Percentiles rank a stretch among this genome's conserved stretches.
phyloP scores from a whole-genome alignment of 2,113 vertebrate species.

The Hippoglossus stenolepis region DNA sequence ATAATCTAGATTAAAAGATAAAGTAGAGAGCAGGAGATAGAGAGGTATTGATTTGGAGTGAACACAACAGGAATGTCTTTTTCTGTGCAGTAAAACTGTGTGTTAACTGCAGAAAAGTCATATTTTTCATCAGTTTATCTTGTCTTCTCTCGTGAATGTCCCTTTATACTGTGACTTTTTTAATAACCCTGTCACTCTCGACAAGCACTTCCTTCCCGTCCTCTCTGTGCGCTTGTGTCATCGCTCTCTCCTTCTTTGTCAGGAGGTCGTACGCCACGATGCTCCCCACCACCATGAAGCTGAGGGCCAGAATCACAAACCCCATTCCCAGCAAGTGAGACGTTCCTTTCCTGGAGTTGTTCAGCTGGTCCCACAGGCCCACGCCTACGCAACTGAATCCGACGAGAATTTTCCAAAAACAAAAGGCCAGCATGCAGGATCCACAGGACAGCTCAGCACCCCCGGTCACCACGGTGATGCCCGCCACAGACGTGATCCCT shows the following conservation, averaged over 20 bases:
- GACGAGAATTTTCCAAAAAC: constrained; percentile 80
- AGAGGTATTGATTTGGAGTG: not conserved
- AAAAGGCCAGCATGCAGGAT: constrained; percentile 82
- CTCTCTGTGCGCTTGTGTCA: constrained; percentile 42
- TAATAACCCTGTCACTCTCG: constrained; percentile 66
- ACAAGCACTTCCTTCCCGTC: constrained; percentile 80
- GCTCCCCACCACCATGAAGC: constrained; percentile 57
- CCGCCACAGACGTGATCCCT: constrained; percentile 80
- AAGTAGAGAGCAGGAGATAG: not conserved
- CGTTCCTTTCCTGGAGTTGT: not conserved
- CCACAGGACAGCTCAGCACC: constrained; percentile 82
- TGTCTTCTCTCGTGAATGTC: not conserved
- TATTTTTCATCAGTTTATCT: not conserved
- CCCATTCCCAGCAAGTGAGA: constrained; percentile 78
- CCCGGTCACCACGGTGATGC: constrained; percentile 80
- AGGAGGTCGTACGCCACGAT: constrained; percentile 59
- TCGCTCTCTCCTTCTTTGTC: constrained; percentile 62
- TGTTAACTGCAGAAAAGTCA: not conserved
- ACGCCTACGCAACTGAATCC: constrained; percentile 78
- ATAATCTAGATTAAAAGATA: no score
- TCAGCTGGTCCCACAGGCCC: constrained; percentile 77
- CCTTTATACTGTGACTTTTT: constrained; percentile 81
- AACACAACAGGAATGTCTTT: not conserved
- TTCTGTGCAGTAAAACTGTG: not conserved
- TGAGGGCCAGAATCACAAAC: constrained; percentile 73